Base-by-base conservation (phyloP, 2,888 invertebrate species). In the Thera obeliscata region DNA sequence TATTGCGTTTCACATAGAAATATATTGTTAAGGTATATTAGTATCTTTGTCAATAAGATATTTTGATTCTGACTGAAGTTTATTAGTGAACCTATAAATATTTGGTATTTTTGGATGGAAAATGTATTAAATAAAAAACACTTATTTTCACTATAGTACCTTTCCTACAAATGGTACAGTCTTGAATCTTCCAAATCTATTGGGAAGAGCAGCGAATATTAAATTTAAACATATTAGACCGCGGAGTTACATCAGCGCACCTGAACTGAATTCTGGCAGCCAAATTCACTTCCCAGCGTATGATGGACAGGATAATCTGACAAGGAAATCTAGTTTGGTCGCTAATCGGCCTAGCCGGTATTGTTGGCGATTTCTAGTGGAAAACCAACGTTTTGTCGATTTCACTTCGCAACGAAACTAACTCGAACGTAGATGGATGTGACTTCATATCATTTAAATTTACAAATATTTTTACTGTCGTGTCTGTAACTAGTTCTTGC, bases 251-350 rank as follows among this genome's bases (percentile, higher is more conserved):
- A 74, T 54, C 64, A 64, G 62, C 69, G 70, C 76, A 81, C 80
- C 81, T 80, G 81, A 74, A 74, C 77, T 79, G 64, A 80, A 85
- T 82, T 81, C 79, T 75, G 78, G 75, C 74, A 80, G 77, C 79
- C 78, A 79, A 81, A 83, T 86, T 80, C 78, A 78, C 78, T 78
- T 52, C 80, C 79, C 80, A 63, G 78, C 81, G 80, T 84, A 86
- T 88, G 87, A 88, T 76, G 82, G 87, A 87, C 86, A 84, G 81
- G 79, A 85, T 90, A 87, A 90, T 90, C 86, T 86, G 81, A 83
- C 83, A 84, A 87, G 87, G 83, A 89, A 90, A 90, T 90, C 86
- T 85, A 88, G 87, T 90, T 90, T 85, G 81, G 82, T 78, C 78
- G 83, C 84, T 87, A 88, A 89, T 89, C 84, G 86, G 83, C 81